A percentile compares a stretch with the other conserved stretches of the same genome.
These are phyloP conservation scores for Drosophila willistoni DNA, from an alignment of 1,140 invertebrate species.

Conservation along the genomic window DNA sequence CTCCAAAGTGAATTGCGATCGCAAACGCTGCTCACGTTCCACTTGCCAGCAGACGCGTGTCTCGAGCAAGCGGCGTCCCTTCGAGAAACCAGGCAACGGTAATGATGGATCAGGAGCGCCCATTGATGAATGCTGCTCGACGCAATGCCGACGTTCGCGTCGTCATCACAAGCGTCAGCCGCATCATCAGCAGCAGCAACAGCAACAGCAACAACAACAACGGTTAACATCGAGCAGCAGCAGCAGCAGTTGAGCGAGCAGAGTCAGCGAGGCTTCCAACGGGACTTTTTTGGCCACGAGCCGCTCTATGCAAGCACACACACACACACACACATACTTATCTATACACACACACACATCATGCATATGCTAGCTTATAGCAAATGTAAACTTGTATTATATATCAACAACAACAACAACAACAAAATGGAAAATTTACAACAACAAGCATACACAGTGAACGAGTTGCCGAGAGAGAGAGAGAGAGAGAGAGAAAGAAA, in stretches of 20 bases:
- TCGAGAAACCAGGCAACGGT: constrained; percentile 74
- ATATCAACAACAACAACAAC: constrained; percentile 37
- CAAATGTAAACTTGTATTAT: constrained; percentile 72
- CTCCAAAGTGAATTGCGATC: constrained; percentile 89
- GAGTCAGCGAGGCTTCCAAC: constrained; percentile 20
- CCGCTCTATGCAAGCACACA: constrained; percentile 13
- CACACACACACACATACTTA: constrained; percentile 14
- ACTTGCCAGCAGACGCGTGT: constrained; percentile 85
- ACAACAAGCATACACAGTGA: constrained; percentile 26
- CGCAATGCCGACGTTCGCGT: constrained; percentile 84
- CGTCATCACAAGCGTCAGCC: constrained; percentile 83
- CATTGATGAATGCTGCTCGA: constrained; percentile 85
- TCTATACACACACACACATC: constrained; percentile 18
- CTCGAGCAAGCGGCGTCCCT: constrained; percentile 73
- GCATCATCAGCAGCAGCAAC: constrained; percentile 57
- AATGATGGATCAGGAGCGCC: constrained; percentile 43
- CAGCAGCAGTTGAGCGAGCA: constrained; percentile 42
- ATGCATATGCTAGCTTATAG: constrained; percentile 27
- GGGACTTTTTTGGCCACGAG: constrained; percentile 16
- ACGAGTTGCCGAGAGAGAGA: constrained; percentile 11
- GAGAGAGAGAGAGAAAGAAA: constrained; percentile 5
- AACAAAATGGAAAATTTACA: constrained; percentile 23
- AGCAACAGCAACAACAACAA: constrained; percentile 41
- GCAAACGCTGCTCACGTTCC: constrained; percentile 90
- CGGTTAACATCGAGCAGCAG: constrained; percentile 32